Conservation (phyloP, 1,140 invertebrate species). For the Neotoxoptera formosana region DNA sequence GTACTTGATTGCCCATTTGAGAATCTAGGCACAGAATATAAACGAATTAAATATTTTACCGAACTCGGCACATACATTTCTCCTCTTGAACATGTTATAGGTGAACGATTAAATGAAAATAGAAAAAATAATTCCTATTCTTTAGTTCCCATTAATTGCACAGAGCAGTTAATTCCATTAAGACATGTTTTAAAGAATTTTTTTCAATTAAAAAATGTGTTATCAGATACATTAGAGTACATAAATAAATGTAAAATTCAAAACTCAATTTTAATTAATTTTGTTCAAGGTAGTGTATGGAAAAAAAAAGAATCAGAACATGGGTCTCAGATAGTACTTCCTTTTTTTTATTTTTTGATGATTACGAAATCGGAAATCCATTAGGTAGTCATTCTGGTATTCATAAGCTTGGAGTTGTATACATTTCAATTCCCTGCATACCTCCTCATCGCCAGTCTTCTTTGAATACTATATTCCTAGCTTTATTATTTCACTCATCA, state of each 20-base stretch:
- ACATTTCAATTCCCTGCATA: conserved; percentile 57
- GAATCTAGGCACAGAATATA: background rate
- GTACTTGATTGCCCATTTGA: background rate
- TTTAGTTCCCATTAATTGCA: background rate
- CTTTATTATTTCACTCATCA: conserved; percentile 45
- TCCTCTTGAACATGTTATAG: background rate
- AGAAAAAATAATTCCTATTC: background rate
- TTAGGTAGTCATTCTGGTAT: conserved; percentile 57
- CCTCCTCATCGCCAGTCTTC: conserved; percentile 59
- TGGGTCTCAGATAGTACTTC: background rate
- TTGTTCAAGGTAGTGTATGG: background rate
- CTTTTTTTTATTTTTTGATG: conserved; percentile 53
- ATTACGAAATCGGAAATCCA: conserved; percentile 59
- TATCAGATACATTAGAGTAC: background rate
- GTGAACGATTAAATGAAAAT: background rate
- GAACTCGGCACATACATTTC: background rate
- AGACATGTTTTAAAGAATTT: background rate
- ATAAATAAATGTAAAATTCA: background rate
- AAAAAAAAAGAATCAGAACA: background rate
- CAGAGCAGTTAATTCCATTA: background rate
- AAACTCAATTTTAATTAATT: background rate
- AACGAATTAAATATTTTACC: background rate
- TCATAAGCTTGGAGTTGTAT: conserved; percentile 59
- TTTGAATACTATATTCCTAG: conserved; percentile 59
- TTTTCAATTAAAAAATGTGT: background rate